Base-by-base conservation (phyloP, 2,113 vertebrate genomes). In the Xiphorhynchus elegans region DNA sequence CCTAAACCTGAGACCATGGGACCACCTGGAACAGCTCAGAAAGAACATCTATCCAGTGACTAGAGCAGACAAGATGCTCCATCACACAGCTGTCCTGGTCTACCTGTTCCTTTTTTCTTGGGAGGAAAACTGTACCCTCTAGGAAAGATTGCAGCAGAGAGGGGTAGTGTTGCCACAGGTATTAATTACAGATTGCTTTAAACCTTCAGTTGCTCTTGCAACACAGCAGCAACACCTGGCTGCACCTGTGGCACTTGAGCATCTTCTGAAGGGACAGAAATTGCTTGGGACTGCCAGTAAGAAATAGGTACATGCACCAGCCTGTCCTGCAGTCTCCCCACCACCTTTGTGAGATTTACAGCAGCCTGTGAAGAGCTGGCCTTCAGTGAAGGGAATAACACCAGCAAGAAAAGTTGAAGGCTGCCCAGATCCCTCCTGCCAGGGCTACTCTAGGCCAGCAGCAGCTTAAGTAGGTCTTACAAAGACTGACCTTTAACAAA, bases 401-500 rank as follows among this genome's bases (percentile, higher is more conserved):
- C 33, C 15, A 80, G 31, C 12, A 66, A 40, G 83, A 84, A 90
- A 29, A 59, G 63, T 42, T 90, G 75, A 75, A 93, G 67, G 87
- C 82, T 93, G 83, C 75, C 85, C 86, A 64, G 40, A 85, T 79
- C 89, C 84, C 93, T 89, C 89, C 79, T 81, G 70, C 52, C 42
- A 81, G 73, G 80, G 64, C 1, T 0, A 53, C 56, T 87, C 72
- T 16, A 72, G 66, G 53, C 88, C 90, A 92, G 49, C 60, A 89
- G 49, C 83, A 94, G 83, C 90, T 85, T 75, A 78, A 90, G 69
- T 66, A 82, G 83, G 39, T 80, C 63, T 86, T 66, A 77, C 60
- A 89, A 75, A 95, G 60, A 69, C 76, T 89, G 88, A 89, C 86
- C 90, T 96, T 86, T 64, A 91, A 81, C 89, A 89, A 89, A 88